Evolutionary conservation across 2,797 vertebrate species (phyloP), one percentile per base, ranked within the genome.

Genomic region (Bucorvus abyssinicus): DNA sequence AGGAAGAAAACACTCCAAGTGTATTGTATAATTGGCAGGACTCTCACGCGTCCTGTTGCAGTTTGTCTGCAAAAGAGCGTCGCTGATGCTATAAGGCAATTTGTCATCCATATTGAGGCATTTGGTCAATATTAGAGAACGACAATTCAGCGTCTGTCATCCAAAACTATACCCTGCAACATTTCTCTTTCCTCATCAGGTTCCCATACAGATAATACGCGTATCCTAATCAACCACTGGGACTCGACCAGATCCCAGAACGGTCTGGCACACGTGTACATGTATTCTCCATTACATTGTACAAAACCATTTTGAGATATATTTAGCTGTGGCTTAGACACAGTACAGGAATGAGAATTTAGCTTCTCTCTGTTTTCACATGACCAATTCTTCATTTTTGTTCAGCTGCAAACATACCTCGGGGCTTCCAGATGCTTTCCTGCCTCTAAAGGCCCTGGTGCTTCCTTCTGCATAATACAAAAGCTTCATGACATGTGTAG

Each of bases 391-490:
- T 83, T 83, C 27, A 8, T 45, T 82, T 90, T 55, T 84, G 49
- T 87, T 94, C 70, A 60, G 22, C 18, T 84, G 88, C 85, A 84
- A 94, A 70, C 64, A 44, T 6, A 95, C 56, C 77, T 94, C 6
- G 0, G 64, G 93, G 80, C 78, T 94, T 94, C 94, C 93, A 91
- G 83, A 67, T 94, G 85, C 52, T 84, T 89, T 84, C 42, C 56
- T 94, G 95, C 80, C 67, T 80, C 93, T 67, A 23, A 84, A 94
- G 80, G 84, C 70, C 75, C 24, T 34, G 1, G 0, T 63, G 45
- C 49, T 94, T 88, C 93, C 94, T 84, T 77, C 60, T 92, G 90
- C 67, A 45, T 75, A 76, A 78, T 19, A 70, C 12, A 77, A 77
- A 67, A 92, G 52, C 86, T 74, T 78, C 7, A 6, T 57, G 81